Base-by-base conservation (phyloP, 2,888 invertebrate species). In the Coelinius sp. region DNA sequence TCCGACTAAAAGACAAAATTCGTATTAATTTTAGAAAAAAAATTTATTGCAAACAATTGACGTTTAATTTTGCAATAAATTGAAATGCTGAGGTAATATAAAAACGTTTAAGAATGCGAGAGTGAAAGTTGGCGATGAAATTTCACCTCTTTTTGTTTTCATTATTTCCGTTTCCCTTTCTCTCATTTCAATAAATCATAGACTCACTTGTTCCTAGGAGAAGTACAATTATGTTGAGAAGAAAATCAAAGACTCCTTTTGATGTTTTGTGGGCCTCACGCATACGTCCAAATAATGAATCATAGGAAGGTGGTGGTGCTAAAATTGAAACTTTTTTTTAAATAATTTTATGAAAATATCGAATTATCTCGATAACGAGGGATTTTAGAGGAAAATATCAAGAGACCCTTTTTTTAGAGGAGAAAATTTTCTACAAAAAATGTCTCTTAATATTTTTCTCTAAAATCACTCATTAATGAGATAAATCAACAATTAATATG, bases 221-320 rank as follows among this genome's bases (percentile, higher is more conserved):
- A 73, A 92, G 89, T 75, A 91, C 88, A 44, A 91, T 83, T 44
- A 92, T 88, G 83, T 92, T 92, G 81, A 90, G 91, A 56, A 92
- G 80, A 83, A 92, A 92, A 79, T 92, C 91, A 20, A 91, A 82
- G 74, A 91, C 85, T 62, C 91, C 91, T 81, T 89, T 91, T 3
- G 92, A 92, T 44, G 90, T 87, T 81, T 90, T 90, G 77, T 90
- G 90, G 0, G 91, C 92, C 81, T 92, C 91, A 78, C 91, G 88
- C 68, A 93, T 90, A 78, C 91, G 88, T 14, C 92, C 92, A 85
- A 91, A 93, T 22, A 93, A 83, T 0, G 92, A 92, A 80, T 93
- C 92, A 79, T 93, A 93, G 0, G 92, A 91, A 6, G 93, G 92
- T 2, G 92, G 92, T 44, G 92, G 92, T 75, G 90, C 91, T 91